These are phyloP conservation scores for Lepidurus arcticus DNA, from an alignment of 1,140 invertebrate species.

Conservation along the genomic window DNA sequence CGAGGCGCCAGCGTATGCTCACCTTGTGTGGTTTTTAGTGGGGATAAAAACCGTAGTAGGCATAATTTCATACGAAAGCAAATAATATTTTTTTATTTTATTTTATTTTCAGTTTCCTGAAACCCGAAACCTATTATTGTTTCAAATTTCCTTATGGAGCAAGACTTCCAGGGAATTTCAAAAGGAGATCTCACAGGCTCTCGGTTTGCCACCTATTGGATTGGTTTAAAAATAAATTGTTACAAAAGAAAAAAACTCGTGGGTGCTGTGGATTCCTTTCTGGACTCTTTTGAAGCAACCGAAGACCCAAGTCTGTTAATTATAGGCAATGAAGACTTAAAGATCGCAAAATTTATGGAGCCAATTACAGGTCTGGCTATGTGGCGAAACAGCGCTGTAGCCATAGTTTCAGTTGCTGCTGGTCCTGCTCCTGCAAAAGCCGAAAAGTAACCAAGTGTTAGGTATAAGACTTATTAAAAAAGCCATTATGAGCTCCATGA, in stretches of 20 bases:
- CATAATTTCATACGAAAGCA: slow-evolving; percentile 3
- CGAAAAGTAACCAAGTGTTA: neutral
- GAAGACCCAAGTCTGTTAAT: neutral
- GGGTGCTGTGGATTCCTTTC: neutral
- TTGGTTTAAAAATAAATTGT: no score
- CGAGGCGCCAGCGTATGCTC: slow-evolving; percentile 11
- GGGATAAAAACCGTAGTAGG: neutral
- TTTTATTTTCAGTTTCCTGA: neutral
- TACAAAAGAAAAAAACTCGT: neutral
- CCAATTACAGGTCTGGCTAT: neutral
- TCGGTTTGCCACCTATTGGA: no score
- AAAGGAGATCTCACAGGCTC: neutral
- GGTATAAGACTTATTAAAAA: slow-evolving; percentile 1
- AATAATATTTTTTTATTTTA: neutral
- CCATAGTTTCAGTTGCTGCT: neutral
- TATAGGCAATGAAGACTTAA: slow-evolving; percentile 11
- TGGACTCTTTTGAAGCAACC: neutral
- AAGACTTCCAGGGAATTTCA: neutral
- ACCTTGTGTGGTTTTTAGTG: slow-evolving; percentile 11
- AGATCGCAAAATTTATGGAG: neutral
- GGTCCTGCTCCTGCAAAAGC: neutral
- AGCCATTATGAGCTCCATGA: slow-evolving; percentile 18
- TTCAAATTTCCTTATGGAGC: neutral
- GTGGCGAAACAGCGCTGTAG: neutral
- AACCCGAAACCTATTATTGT: neutral